Evolutionary conservation across 2,113 vertebrate species (phyloP), one percentile per base, ranked within the genome.

Genomic region (Hiodon tergisus): DNA sequence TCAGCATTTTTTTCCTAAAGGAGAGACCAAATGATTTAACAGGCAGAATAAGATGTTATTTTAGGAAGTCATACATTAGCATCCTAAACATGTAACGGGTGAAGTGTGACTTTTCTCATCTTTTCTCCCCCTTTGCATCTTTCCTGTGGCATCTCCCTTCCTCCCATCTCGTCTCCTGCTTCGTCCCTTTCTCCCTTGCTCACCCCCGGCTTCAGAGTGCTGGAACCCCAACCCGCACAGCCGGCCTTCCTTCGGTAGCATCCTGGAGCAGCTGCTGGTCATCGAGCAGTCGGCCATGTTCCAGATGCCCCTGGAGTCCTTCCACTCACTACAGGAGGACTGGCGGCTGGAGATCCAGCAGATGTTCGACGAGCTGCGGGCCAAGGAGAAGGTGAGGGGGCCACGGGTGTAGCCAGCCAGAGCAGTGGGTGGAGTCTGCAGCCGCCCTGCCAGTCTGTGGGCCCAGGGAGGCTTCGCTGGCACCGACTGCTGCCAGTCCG

Each of bases 251-350:
- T 95, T 96, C 51, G 82, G 82, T 77, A 90, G 75, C 81, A 96
- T 96, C 87, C 82, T 95, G 81, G 85, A 80, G 47, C 89, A 85
- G 5, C 90, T 96, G 48, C 86, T 88, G 82, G 86, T 87, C 82
- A 95, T 95, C 4, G 94, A 97, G 81, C 93, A 93, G 85, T 97
- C 93, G 0, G 87, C 94, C 84, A 92, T 96, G 88, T 95, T 96
- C 82, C 93, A 94, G 86, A 95, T 97, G 95, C 94, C 94, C 0
- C 87, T 96, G 77, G 94, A 95, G 81, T 96, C 94, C 10, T 97
- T 96, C 83, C 94, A 96, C 85, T 95, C 93, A 0, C 82, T 97
- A 70, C 95, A 97, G 77, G 94, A 95, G 70, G 94, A 95, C 92
- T 97, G 95, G 95, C 93, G 90, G 79, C 78, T 93, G 79, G 95